Evolutionary conservation across 2,113 vertebrate species (phyloP), one percentile per base, ranked within the genome.

Genomic region (Tragulus kanchil): DNA sequence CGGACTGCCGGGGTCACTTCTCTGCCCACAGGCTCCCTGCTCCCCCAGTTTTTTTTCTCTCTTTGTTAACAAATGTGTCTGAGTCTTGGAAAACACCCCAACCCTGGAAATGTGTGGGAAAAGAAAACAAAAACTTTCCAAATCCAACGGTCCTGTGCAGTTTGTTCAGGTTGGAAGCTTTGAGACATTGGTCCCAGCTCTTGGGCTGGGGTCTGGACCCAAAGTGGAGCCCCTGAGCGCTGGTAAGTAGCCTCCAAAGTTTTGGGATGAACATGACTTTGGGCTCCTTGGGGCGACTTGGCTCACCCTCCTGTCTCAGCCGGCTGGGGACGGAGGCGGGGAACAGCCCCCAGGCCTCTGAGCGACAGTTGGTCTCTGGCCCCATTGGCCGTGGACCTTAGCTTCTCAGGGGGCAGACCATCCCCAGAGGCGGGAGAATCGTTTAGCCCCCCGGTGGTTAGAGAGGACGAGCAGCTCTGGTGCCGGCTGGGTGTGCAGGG

Each of bases 51-150:
- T 98, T 96, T 96, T 93, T 94, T 97, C 91, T 97, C 95, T 98
- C 98, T 98, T 98, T 97, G 98, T 98, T 97, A 98, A 98, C 97
- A 98, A 98, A 98, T 95, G 98, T 98, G 98, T 98, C 98, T 96
- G 95, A 98, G 98, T 98, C 98, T 98, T 98, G 98, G 97, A 98
- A 98, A 98, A 98, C 96, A 98, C 92, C 97, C 97, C 96, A 97
- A 98, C 95, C 97, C 97, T 85, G 78, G 98, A 98, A 98, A 98
- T 98, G 97, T 98, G 98, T 98, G 98, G 97, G 98, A 98, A 98
- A 98, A 98, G 96, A 96, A 97, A 98, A 98, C 95, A 96, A 97
- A 98, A 98, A 97, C 97, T 98, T 98, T 98, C 96, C 97, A 98
- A 98, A 98, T 92, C 90, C 94, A 89, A 93, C 62, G 42, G 97